Percentiles rank a stretch among this genome's conserved stretches.
Conservation (phyloP, 2,797 vertebrate species). For the Trematomus bernacchii region DNA sequence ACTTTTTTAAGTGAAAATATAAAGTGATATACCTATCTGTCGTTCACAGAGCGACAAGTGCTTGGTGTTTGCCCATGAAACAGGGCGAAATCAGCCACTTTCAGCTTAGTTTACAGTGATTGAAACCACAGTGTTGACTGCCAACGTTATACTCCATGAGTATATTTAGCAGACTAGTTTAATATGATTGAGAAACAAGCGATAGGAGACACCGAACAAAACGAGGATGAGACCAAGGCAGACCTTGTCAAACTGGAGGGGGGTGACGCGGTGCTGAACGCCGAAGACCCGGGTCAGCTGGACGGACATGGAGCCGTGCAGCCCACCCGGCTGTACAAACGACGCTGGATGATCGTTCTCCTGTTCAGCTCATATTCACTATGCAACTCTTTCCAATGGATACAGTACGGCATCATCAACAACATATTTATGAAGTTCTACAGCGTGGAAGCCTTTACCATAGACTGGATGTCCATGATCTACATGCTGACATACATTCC, state of each 20-base stretch:
- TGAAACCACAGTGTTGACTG: background rate
- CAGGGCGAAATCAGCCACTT: background rate
- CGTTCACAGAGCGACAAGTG: background rate
- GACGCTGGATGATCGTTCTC: constrained; percentile 90
- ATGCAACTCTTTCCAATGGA: constrained; percentile 97
- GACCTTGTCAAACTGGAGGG: constrained; percentile 35
- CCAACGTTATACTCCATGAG: constrained; percentile 31
- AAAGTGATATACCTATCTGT: background rate
- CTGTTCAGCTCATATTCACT: constrained; percentile 95
- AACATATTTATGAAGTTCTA: constrained; percentile 94
- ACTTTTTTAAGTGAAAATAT: background rate
- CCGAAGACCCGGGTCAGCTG: background rate
- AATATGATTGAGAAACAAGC: constrained; percentile 70
- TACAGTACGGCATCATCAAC: constrained; percentile 96
- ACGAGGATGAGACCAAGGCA: constrained; percentile 21
- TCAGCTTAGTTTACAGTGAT: background rate
- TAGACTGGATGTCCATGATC: constrained; percentile 97
- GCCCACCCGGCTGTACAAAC: constrained; percentile 82
- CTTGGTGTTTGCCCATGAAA: constrained; percentile 1
- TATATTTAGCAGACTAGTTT: background rate
- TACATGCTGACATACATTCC: constrained; percentile 98
- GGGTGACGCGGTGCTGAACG: background rate
- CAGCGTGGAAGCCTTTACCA: constrained; percentile 84
- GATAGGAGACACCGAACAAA: background rate
- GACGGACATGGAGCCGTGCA: background rate